These are phyloP conservation scores for Drosophila neocordata DNA, from an alignment of 1,140 invertebrate species.

Conservation along the genomic window DNA sequence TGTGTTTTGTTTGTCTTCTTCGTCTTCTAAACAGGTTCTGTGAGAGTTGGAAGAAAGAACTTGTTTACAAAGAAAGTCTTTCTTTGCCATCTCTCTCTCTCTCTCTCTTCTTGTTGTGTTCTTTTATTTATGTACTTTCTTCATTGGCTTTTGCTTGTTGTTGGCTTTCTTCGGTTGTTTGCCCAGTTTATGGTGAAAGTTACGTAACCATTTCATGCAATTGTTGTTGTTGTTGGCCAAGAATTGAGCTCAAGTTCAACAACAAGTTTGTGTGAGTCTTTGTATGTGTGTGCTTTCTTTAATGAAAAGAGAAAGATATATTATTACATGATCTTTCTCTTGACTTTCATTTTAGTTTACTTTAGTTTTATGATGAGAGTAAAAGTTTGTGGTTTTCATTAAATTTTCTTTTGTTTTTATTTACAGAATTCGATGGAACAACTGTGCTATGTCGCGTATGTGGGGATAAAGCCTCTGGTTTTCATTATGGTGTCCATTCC, in stretches of 20 bases:
- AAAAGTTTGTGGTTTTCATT: constrained; percentile 39
- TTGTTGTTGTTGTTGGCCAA: constrained; percentile 49
- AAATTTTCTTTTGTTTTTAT: constrained; percentile 43
- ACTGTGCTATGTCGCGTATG: constrained; percentile 98
- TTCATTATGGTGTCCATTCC: constrained; percentile 99
- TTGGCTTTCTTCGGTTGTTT: constrained; percentile 47
- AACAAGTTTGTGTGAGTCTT: constrained; percentile 46
- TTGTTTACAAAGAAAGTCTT: constrained; percentile 43
- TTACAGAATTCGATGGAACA: constrained; percentile 99
- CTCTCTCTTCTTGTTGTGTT: constrained; percentile 30
- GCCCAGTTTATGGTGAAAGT: constrained; percentile 60
- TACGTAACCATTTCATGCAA: constrained; percentile 65
- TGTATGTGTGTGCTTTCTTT: constrained; percentile 71
- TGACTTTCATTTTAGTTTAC: constrained; percentile 54
- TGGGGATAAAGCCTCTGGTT: constrained; percentile 99
- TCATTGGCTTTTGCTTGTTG: constrained; percentile 12
- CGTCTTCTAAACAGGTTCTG: background rate
- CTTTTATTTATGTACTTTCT: constrained; percentile 67
- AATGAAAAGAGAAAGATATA: constrained; percentile 47
- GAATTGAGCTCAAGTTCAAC: constrained; percentile 77
- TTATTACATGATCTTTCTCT: constrained; percentile 50
- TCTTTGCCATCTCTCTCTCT: constrained; percentile 50
- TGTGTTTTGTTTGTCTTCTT: too few relatives aligned
- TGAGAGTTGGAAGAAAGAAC: background rate
- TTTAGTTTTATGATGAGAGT: constrained; percentile 40